A percentile compares a stretch with the other conserved stretches of the same genome.
phyloP scores from a whole-genome alignment of 92 coral and sea anemone genomes.

The Palythoa heliodiscus region DNA sequence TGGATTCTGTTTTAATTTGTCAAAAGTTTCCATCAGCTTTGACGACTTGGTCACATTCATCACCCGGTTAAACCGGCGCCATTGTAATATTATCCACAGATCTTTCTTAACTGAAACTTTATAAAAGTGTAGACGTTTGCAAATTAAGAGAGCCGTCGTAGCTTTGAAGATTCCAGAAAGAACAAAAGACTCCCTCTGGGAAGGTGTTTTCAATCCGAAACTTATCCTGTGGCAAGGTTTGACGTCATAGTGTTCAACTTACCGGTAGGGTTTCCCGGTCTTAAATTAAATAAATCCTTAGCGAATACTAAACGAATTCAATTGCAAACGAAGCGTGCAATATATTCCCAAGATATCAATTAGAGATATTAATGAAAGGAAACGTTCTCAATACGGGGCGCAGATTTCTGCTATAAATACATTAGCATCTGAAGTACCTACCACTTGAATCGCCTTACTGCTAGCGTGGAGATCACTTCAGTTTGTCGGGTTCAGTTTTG shows the following conservation, averaged over 20 bases:
- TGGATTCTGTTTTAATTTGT: neutral
- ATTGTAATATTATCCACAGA: neutral
- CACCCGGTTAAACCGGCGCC: neutral
- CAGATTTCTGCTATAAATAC: conserved; percentile 16
- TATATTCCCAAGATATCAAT: conserved; percentile 35
- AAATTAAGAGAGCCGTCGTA: neutral
- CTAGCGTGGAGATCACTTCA: neutral
- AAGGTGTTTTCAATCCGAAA: neutral
- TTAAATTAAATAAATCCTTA: neutral
- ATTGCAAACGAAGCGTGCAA: neutral
- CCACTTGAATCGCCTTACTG: neutral
- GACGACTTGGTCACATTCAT: neutral
- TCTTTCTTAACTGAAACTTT: neutral
- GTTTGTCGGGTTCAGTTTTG: neutral
- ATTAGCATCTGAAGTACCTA: neutral
- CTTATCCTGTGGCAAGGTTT: neutral
- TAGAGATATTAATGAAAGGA: conserved; percentile 7
- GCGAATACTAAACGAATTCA: neutral
- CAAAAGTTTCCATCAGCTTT: neutral
- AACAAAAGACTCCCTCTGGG: neutral
- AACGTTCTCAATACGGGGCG: conserved; percentile 9
- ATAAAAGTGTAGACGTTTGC: neutral
- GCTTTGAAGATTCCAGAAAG: neutral
- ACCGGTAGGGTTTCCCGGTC: neutral
- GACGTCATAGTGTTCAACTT: conserved; percentile 21